These are phyloP conservation scores for Drosophila subpulchrella DNA, from an alignment of 1,140 invertebrate genomes.

Conservation along the genomic window DNA sequence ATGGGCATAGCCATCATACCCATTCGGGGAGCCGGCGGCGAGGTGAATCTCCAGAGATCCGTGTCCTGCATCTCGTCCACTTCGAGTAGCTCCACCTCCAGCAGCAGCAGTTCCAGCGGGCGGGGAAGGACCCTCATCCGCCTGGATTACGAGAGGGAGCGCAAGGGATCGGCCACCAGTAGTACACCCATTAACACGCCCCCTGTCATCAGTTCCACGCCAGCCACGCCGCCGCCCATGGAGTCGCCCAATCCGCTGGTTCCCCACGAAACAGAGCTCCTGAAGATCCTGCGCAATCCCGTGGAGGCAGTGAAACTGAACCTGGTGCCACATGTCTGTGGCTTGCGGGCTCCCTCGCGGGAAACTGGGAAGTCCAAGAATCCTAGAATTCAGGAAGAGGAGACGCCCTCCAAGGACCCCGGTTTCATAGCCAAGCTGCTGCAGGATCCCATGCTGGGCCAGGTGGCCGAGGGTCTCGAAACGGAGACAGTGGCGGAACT, in stretches of 20 bases:
- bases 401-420: constrained; percentile 17
- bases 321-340: constrained; percentile 90
- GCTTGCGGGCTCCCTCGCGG: constrained; percentile 59
- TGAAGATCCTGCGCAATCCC: constrained; percentile 87
- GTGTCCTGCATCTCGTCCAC: constrained; percentile 78
- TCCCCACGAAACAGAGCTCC: constrained; percentile 84
- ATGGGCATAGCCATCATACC: constrained; percentile 73
- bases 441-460: constrained; percentile 87
- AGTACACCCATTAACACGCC: constrained; percentile 64
- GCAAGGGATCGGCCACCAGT: constrained; percentile 45
- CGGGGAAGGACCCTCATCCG: constrained; percentile 74
- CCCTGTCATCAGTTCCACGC: constrained; percentile 47
- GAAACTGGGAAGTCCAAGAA: constrained; percentile 42
- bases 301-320: constrained; percentile 89
- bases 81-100: constrained; percentile 76
- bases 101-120: constrained; percentile 59
- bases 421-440: constrained; percentile 86
- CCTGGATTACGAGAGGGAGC: constrained; percentile 73
- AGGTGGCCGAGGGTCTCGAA: constrained; percentile 87
- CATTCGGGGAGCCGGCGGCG: constrained; percentile 53
- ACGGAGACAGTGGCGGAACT: constrained; percentile 86
- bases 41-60: constrained; percentile 74
- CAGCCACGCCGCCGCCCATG: constrained; percentile 38
- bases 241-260: constrained; percentile 42
- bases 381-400: constrained; percentile 14